A percentile compares a stretch with the other conserved stretches of the same genome.
Evolutionary conservation across 2,888 invertebrate species (phyloP).

Genomic region (Netelia melanura): DNA sequence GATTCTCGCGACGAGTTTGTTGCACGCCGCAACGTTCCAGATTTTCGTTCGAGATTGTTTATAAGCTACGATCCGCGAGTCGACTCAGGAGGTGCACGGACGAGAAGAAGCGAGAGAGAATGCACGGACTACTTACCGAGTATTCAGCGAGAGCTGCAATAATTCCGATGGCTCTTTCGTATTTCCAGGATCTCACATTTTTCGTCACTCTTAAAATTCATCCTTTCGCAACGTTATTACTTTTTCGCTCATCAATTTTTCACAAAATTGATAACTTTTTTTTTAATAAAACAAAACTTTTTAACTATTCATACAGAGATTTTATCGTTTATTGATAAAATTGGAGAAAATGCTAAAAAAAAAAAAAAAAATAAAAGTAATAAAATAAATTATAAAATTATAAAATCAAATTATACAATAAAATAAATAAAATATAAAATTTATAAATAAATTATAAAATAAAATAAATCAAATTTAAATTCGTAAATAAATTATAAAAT

Average conservation of each 20-base stretch:
- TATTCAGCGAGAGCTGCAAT: constrained; percentile 23
- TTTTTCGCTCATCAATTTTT: background rate
- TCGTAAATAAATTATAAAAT: too few relatives aligned
- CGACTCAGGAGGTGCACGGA: constrained; percentile 68
- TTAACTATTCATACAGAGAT: too few relatives aligned
- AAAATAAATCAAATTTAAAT: too few relatives aligned
- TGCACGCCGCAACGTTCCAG: constrained; percentile 78
- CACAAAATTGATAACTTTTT: too few relatives aligned
- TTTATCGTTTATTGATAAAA: background rate
- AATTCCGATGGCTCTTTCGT: background rate
- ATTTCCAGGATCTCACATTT: constrained; percentile 13
- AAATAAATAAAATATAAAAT: too few relatives aligned
- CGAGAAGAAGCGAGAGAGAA: constrained; percentile 76
- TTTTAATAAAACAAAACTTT: too few relatives aligned
- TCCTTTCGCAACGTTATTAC: background rate
- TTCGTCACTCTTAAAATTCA: background rate
- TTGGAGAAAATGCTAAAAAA: background rate
- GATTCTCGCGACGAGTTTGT: constrained; percentile 71
- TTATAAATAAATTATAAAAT: too few relatives aligned
- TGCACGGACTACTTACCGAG: constrained; percentile 78
- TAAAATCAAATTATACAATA: too few relatives aligned
- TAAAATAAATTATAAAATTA: too few relatives aligned
- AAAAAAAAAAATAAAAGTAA: too few relatives aligned
- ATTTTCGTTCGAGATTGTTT: constrained; percentile 82
- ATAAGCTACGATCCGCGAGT: constrained; percentile 75